Percentiles rank a stretch among this genome's conserved stretches.
Evolutionary conservation across 2,797 vertebrate species (phyloP).

Genomic region (Danio tinwini): DNA sequence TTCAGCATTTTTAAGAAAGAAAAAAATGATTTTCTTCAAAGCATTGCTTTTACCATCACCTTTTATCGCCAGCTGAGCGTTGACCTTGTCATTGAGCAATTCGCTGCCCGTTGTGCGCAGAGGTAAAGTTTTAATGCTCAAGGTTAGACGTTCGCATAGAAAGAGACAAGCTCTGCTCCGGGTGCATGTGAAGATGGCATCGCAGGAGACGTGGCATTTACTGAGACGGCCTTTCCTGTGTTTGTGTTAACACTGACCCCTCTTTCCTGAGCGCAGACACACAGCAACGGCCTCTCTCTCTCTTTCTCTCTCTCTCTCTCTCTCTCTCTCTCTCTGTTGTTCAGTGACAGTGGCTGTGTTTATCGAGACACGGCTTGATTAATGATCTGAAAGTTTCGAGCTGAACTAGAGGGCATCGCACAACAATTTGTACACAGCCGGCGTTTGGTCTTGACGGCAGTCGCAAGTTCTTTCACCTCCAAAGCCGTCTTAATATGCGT

Average conservation of each 20-base stretch:
- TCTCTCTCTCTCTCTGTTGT: neutral
- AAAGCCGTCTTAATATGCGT: conserved; percentile 25
- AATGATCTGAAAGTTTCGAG: conserved; percentile 25
- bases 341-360: neutral
- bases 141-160: conserved; percentile 24
- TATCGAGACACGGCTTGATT: conserved; percentile 10
- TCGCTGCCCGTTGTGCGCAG: neutral
- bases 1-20: neutral
- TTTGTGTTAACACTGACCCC: conserved; percentile 23
- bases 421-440: conserved; percentile 19
- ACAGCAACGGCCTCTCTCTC: neutral
- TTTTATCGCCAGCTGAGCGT: neutral
- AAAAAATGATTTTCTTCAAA: neutral
- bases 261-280: neutral
- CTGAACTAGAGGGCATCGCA: conserved; percentile 15
- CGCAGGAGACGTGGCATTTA: conserved; percentile 47
- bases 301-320: neutral
- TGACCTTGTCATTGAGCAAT: conserved; percentile 25
- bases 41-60: neutral
- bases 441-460: conserved; percentile 19
- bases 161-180: conserved; percentile 28
- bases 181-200: conserved; percentile 45
- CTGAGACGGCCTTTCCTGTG: conserved; percentile 46
- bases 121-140: conserved; percentile 10
- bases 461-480: conserved; percentile 28